Evolutionary conservation across 2,113 vertebrate genomes (phyloP).

Genomic region (Desmodus rotundus): DNA sequence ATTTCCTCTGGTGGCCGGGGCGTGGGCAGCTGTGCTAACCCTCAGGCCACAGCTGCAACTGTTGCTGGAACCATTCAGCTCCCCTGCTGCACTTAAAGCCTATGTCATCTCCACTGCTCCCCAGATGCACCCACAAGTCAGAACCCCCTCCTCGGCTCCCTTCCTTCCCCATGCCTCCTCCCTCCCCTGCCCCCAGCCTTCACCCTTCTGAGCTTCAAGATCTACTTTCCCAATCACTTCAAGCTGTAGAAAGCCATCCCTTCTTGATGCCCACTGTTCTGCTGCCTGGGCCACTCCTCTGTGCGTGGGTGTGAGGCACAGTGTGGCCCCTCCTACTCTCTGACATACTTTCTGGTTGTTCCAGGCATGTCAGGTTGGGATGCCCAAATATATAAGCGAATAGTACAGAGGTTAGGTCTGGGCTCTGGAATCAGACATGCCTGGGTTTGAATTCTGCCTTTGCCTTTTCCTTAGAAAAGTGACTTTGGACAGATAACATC

Average conservation of each 20-base stretch:
- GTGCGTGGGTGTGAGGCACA: too few species aligned
- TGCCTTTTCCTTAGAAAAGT: not conserved
- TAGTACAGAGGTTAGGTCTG: not conserved
- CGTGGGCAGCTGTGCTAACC: not conserved
- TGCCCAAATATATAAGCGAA: not conserved
- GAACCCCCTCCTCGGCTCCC: not conserved
- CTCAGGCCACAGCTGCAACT: not conserved
- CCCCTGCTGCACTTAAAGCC: not conserved
- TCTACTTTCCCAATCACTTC: not conserved
- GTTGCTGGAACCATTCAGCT: not conserved
- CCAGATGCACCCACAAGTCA: not conserved
- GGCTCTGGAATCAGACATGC: not conserved
- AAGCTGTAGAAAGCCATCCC: not conserved
- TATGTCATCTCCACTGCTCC: not conserved
- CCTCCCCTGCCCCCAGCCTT: not conserved
- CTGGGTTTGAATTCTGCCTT: not conserved
- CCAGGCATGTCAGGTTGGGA: not conserved
- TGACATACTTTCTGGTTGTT: not conserved
- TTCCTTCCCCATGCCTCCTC: not conserved
- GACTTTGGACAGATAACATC: not conserved
- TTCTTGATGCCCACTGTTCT: not conserved
- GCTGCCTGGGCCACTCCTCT: not conserved
- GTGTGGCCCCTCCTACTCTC: not conserved
- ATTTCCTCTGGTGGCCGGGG: not conserved
- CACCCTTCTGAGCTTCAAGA: not conserved